Evolutionary conservation across 2,113 vertebrate species (phyloP).

Genomic region (Hemicordylus capensis): DNA sequence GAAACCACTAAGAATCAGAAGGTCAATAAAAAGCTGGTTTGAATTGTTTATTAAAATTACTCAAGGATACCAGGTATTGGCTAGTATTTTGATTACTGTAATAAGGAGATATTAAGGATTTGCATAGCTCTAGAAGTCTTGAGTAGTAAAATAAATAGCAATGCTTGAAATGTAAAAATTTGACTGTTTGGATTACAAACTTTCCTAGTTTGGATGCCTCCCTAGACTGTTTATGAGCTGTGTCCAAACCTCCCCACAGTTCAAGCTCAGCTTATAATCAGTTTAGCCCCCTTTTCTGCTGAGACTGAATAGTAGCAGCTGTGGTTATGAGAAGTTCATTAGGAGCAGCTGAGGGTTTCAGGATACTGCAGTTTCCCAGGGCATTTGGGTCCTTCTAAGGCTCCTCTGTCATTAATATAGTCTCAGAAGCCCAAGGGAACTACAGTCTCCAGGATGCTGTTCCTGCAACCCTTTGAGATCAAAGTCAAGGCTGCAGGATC

Average conservation of each 20-base stretch:
- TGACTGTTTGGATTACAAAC: background rate
- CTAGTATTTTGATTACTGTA: background rate
- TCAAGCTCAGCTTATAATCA: background rate
- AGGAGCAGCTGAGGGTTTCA: too few species aligned
- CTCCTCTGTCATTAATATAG: background rate
- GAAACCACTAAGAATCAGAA: conserved; percentile 5
- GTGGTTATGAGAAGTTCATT: background rate
- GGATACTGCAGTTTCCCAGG: background rate
- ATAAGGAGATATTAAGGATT: background rate
- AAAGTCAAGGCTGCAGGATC: background rate
- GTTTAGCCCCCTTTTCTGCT: background rate
- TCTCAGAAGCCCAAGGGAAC: too few species aligned
- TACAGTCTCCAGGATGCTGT: background rate
- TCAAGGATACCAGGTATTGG: background rate
- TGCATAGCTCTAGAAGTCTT: background rate
- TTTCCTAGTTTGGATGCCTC: background rate
- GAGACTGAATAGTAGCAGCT: background rate
- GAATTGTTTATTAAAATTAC: conserved; percentile 5
- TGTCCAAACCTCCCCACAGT: background rate
- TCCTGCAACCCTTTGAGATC: background rate
- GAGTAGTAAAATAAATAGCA: background rate
- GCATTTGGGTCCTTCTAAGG: background rate
- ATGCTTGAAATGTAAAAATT: background rate
- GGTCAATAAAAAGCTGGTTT: background rate
- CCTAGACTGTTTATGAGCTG: background rate